A percentile compares a stretch with the other conserved stretches of the same genome.
These are phyloP conservation scores for Hystrix brachyura DNA, from an alignment of 2,113 vertebrate genomes.

Conservation along the genomic window DNA sequence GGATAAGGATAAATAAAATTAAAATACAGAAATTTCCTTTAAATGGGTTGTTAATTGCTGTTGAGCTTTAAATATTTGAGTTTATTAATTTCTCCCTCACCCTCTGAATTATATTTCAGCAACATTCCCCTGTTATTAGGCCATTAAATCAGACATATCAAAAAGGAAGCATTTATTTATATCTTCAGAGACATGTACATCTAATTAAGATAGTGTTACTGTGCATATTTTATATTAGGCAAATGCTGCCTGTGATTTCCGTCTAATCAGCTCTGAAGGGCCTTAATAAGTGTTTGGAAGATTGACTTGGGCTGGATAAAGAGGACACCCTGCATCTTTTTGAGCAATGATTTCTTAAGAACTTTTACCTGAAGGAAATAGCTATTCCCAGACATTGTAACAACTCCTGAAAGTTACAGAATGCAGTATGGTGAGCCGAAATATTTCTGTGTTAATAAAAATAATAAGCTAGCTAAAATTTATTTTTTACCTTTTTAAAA, in stretches of 20 bases:
- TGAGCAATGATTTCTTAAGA: conserved; percentile 38
- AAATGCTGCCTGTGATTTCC: conserved; percentile 80
- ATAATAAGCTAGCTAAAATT: background rate
- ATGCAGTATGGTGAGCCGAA: background rate
- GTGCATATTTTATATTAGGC: conserved; percentile 82
- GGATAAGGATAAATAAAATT: conserved; percentile 79
- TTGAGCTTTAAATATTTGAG: conserved; percentile 85
- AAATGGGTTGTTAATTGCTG: conserved; percentile 85
- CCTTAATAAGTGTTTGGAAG: conserved; percentile 66
- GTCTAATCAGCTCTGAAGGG: conserved; percentile 80
- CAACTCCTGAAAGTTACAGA: background rate
- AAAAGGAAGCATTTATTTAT: conserved; percentile 88
- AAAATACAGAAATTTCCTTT: conserved; percentile 77
- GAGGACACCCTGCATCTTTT: background rate
- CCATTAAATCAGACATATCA: conserved; percentile 87
- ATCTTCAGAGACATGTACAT: conserved; percentile 83
- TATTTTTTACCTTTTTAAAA: background rate
- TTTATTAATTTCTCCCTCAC: conserved; percentile 85
- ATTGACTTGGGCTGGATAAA: conserved; percentile 7
- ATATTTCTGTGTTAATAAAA: background rate
- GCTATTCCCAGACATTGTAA: background rate
- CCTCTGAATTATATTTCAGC: conserved; percentile 83
- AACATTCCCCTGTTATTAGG: conserved; percentile 80
- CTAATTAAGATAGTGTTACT: conserved; percentile 85
- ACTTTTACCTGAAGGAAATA: background rate